Conservation (phyloP, 2,113 vertebrate species). For the Falco punctatus region DNA sequence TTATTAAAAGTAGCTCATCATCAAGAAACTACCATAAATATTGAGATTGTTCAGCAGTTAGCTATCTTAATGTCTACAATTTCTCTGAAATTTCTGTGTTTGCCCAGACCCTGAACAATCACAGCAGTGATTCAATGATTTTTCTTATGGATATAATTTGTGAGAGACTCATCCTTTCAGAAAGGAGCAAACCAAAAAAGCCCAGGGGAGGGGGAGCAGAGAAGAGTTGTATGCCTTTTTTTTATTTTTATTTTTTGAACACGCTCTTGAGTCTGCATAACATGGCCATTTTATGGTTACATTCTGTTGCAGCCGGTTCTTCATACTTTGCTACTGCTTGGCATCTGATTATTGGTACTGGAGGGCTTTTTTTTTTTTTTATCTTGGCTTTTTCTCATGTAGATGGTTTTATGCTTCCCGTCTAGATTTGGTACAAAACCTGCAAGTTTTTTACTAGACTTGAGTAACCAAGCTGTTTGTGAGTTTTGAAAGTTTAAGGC, state of each 20-base stretch:
- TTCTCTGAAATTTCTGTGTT: neutral
- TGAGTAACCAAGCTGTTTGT: neutral
- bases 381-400: neutral
- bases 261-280: neutral
- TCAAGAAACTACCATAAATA: neutral
- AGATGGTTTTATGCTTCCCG: neutral
- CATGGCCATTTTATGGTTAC: neutral
- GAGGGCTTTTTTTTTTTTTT: neutral
- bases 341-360: neutral
- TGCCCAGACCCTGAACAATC: neutral
- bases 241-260: neutral
- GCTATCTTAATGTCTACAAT: rapidly evolving
- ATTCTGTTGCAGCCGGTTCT: neutral
- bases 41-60: neutral
- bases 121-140: neutral
- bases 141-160: neutral
- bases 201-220: neutral
- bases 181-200: neutral
- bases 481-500: neutral
- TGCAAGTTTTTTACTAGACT: neutral
- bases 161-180: neutral
- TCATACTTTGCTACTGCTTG: neutral
- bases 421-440: neutral
- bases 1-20: neutral
- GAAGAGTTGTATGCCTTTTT: neutral